phyloP scores from a whole-genome alignment of 1,140 invertebrate species.

The Mycetomoellerius zeteki region DNA sequence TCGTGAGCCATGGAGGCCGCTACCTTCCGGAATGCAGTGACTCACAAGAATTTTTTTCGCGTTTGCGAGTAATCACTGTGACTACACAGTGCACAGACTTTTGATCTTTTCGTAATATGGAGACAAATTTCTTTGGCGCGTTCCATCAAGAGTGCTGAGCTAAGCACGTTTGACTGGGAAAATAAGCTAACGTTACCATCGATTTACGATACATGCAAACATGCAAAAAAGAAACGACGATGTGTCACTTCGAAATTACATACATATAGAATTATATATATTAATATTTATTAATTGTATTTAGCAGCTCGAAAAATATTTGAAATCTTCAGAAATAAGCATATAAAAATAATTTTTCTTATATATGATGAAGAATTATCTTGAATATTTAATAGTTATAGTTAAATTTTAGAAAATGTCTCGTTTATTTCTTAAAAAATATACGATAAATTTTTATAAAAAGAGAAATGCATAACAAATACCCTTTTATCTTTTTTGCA shows the following conservation, averaged over 20 bases:
- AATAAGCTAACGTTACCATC: slow-evolving; percentile 16
- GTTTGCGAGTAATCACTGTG: slow-evolving; percentile 59
- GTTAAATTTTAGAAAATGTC: background rate
- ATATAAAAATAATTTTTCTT: slow-evolving; percentile 16
- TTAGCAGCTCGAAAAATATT: background rate
- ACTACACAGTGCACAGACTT: slow-evolving; percentile 51
- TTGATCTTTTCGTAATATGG: slow-evolving; percentile 31
- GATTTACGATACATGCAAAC: background rate
- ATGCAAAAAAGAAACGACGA: background rate
- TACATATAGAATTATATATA: background rate
- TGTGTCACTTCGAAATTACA: background rate
- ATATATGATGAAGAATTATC: background rate
- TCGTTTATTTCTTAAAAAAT: background rate
- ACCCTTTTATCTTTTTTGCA: background rate
- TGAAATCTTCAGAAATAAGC: background rate
- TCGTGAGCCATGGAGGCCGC: background rate
- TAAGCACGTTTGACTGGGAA: background rate
- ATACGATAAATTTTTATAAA: background rate
- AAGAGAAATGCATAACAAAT: background rate
- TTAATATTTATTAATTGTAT: background rate
- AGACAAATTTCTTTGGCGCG: slow-evolving; percentile 48
- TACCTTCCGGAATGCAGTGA: slow-evolving; percentile 59
- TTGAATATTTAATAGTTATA: background rate
- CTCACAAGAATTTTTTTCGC: slow-evolving; percentile 62
- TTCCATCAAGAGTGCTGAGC: slow-evolving; percentile 18